A percentile compares a stretch with the other conserved stretches of the same genome.
Evolutionary conservation across 2,888 invertebrate species (phyloP).

Genomic region (Dinocampus coccinellae): DNA sequence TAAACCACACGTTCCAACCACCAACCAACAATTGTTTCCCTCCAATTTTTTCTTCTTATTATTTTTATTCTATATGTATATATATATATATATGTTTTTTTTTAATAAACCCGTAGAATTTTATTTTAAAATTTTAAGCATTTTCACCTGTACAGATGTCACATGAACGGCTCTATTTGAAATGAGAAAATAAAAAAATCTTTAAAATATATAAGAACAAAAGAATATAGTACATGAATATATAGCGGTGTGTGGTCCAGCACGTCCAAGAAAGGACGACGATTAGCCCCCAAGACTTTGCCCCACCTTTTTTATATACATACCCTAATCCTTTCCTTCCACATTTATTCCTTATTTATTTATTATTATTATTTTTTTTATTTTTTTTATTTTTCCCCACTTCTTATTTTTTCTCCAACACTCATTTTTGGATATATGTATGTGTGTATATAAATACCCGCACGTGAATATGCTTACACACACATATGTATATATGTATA

Average conservation of each 20-base stretch:
- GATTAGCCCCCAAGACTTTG: conserved; percentile 63
- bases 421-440: background rate
- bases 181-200: no score
- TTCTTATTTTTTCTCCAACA: background rate
- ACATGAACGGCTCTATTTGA: conserved; percentile 40
- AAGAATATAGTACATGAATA: conserved; percentile 35
- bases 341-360: conserved; percentile 37
- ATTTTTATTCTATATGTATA: no score
- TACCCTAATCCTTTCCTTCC: conserved; percentile 48
- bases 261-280: conserved; percentile 61
- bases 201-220: conserved; percentile 35
- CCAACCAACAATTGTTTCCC: background rate
- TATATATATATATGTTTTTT: no score
- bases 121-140: conserved; percentile 46
- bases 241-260: conserved; percentile 60
- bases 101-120: background rate
- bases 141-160: conserved; percentile 49
- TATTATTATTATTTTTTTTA: no score
- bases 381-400: conserved; percentile 25
- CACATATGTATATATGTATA: conserved; percentile 8
- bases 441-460: background rate
- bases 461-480: background rate
- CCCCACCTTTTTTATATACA: conserved; percentile 33
- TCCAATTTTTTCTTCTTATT: no score
- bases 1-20: background rate